Conservation (phyloP, 2,797 vertebrate genomes). For the Coregonus sp. region DNA sequence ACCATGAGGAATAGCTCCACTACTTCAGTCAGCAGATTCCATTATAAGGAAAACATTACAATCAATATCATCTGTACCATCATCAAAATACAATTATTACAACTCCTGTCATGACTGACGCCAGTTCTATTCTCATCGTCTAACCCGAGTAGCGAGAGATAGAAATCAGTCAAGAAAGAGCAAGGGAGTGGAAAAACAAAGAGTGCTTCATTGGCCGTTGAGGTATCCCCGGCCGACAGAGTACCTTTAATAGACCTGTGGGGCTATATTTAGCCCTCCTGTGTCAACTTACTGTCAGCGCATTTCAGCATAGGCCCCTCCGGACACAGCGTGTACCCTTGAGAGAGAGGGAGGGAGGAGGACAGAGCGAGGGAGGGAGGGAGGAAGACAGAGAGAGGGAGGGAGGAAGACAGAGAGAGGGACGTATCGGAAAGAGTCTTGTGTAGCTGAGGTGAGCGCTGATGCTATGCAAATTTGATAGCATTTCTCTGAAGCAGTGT, state of each 20-base stretch:
- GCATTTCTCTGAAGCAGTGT: no score
- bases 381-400: no score
- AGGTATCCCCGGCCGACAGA: constrained; percentile 43
- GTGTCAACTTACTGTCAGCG: constrained; percentile 53
- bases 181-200: constrained; percentile 21
- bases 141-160: background rate
- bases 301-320: constrained; percentile 51
- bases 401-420: no score
- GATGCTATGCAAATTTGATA: no score
- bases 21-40: background rate
- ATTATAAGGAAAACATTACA: background rate
- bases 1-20: background rate
- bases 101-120: background rate
- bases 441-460: background rate
- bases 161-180: constrained; percentile 9
- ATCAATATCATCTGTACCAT: background rate
- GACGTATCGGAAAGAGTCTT: no score
- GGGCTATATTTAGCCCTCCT: constrained; percentile 64
- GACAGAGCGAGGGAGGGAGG: background rate
- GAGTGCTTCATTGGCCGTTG: constrained; percentile 62
- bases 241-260: constrained; percentile 66
- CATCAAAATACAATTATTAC: background rate
- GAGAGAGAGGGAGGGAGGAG: constrained; percentile 34
- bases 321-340: constrained; percentile 51
- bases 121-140: constrained; percentile 30